Conservation (phyloP, 2,888 invertebrate genomes). For the Lobophora halterata region DNA sequence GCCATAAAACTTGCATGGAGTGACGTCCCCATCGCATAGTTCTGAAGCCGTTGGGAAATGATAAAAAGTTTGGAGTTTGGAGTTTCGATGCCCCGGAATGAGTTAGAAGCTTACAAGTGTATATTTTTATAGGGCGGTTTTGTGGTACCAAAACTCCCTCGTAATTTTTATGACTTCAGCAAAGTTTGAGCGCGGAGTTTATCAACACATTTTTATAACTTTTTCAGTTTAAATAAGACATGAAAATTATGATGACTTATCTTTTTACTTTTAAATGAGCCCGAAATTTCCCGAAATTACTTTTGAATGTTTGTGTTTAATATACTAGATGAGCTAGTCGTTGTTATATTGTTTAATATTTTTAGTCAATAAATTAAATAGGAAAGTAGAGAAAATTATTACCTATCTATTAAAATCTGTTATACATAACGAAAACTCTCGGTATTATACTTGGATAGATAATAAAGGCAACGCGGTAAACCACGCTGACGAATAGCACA, state of each 20-base stretch:
- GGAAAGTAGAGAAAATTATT: no score
- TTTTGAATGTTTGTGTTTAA: no score
- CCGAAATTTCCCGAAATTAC: no score
- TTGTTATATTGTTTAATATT: no score
- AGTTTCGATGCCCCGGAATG: no score
- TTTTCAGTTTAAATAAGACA: constrained; percentile 16
- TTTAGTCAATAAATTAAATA: no score
- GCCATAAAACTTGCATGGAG: constrained; percentile 72
- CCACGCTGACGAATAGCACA: no score
- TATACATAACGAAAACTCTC: no score
- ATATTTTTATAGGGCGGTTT: constrained; percentile 36
- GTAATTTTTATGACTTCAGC: constrained; percentile 30
- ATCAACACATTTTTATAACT: constrained; percentile 22
- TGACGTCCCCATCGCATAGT: constrained; percentile 69
- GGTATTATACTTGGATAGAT: no score
- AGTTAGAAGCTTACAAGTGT: constrained; percentile 41
- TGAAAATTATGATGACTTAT: constrained; percentile 19
- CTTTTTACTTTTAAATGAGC: constrained; percentile 11
- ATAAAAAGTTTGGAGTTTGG: constrained; percentile 54
- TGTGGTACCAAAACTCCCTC: constrained; percentile 24
- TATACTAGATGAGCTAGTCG: no score
- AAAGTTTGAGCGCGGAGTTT: constrained; percentile 20
- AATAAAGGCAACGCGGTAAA: no score
- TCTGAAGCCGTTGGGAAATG: constrained; percentile 54
- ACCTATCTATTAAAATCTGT: no score